Evolutionary conservation across 2,797 vertebrate genomes (phyloP).

Genomic region (Champsocephalus esox): DNA sequence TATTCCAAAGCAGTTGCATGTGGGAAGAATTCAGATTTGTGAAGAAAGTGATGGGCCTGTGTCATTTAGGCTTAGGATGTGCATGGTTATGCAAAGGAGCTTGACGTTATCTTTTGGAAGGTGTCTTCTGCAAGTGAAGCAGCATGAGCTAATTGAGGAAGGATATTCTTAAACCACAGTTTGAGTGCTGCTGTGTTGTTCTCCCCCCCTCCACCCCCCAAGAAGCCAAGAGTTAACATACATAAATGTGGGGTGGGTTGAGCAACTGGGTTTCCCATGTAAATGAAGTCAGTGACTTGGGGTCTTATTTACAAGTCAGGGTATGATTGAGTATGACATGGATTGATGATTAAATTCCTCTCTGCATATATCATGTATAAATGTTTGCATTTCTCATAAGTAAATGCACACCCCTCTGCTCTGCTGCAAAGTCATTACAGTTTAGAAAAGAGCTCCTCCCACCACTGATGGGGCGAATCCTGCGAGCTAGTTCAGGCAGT

Average conservation of each 20-base stretch:
- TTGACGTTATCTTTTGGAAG: background rate
- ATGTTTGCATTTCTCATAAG: conserved; percentile 11
- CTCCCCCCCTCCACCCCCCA: too few relatives aligned
- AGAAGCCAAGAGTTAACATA: background rate
- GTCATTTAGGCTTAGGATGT: background rate
- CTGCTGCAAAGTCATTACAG: conserved; percentile 11
- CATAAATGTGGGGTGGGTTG: background rate
- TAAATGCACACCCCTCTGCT: background rate
- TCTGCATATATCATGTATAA: background rate
- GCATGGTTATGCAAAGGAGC: background rate
- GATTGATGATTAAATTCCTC: background rate
- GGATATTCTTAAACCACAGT: background rate
- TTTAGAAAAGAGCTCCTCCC: conserved; percentile 16
- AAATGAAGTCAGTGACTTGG: background rate
- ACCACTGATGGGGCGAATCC: background rate
- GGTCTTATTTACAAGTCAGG: background rate
- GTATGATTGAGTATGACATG: background rate
- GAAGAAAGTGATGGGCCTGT: too few relatives aligned
- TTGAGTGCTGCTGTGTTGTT: background rate
- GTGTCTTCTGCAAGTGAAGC: background rate
- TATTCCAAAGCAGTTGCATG: background rate
- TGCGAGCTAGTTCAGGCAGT: too few relatives aligned
- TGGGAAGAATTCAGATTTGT: background rate
- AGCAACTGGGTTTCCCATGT: background rate
- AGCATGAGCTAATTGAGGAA: background rate